Percentiles rank a stretch among this genome's conserved stretches.
These are phyloP conservation scores for Morpho deidamia DNA, from an alignment of 2,888 invertebrate genomes.

Conservation along the genomic window DNA sequence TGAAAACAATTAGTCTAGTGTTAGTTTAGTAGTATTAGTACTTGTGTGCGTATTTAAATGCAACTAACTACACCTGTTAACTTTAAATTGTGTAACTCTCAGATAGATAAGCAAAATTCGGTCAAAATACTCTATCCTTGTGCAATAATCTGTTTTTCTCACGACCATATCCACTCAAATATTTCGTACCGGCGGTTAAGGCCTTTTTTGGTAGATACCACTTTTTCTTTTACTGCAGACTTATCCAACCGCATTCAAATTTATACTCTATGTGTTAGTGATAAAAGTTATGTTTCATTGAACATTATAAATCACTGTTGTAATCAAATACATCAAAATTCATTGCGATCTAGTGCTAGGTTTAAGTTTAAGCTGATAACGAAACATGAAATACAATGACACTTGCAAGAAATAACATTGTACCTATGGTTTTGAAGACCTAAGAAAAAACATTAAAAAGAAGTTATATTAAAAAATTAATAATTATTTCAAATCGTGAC, in stretches of 20 bases:
- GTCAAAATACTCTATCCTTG: slow-evolving; percentile 23
- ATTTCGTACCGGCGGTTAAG: slow-evolving; percentile 23
- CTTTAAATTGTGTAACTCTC: background rate
- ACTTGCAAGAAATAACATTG: too few relatives aligned
- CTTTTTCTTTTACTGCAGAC: slow-evolving; percentile 7
- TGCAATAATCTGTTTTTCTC: slow-evolving; percentile 31
- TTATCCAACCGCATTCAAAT: background rate
- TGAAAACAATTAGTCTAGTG: too few relatives aligned
- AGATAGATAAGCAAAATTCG: slow-evolving; percentile 16
- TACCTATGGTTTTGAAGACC: too few relatives aligned
- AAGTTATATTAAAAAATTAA: too few relatives aligned
- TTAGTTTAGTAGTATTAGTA: too few relatives aligned
- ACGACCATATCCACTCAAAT: slow-evolving; percentile 34
- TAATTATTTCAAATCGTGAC: too few relatives aligned
- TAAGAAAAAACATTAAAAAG: too few relatives aligned
- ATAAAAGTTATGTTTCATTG: background rate
- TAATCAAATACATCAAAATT: slow-evolving; percentile 2
- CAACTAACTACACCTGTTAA: too few relatives aligned
- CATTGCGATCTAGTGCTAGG: slow-evolving; percentile 12
- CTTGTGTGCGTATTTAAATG: too few relatives aligned
- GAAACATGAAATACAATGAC: too few relatives aligned
- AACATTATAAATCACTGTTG: background rate
- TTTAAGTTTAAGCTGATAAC: background rate
- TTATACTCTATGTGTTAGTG: background rate
- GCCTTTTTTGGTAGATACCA: slow-evolving; percentile 49